These are phyloP conservation scores for Cydia amplana DNA, from an alignment of 1,140 invertebrate genomes.

Conservation along the genomic window DNA sequence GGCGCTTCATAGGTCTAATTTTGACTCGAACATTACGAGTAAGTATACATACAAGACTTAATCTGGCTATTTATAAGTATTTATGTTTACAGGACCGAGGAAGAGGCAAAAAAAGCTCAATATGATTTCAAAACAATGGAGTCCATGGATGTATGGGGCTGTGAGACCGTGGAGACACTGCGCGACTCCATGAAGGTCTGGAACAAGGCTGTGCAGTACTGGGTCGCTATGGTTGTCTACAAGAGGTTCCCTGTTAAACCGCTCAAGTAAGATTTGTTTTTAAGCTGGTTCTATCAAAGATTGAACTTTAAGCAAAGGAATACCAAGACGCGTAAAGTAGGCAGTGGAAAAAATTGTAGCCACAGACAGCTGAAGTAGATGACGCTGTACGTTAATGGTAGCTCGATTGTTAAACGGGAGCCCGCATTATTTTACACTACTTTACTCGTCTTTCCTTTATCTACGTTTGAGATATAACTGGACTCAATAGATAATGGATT, in stretches of 20 bases:
- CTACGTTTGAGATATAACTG: too few species aligned
- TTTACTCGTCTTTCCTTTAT: too few species aligned
- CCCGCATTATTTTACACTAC: too few species aligned
- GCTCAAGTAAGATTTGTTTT: slow-evolving; percentile 77
- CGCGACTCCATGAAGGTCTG: slow-evolving; percentile 93
- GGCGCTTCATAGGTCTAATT: too few species aligned
- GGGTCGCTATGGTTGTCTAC: slow-evolving; percentile 94
- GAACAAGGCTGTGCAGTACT: slow-evolving; percentile 98
- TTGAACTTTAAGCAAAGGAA: background rate
- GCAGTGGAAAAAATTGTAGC: too few species aligned
- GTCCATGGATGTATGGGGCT: slow-evolving; percentile 89
- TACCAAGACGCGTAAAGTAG: too few species aligned
- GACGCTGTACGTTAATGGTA: too few species aligned
- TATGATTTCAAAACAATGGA: slow-evolving; percentile 92
- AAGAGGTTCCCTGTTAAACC: slow-evolving; percentile 88
- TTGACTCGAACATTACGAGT: too few species aligned
- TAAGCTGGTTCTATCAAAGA: background rate
- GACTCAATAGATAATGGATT: too few species aligned
- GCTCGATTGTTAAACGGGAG: too few species aligned
- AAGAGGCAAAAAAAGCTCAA: slow-evolving; percentile 78
- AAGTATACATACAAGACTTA: too few species aligned
- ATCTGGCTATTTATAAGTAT: background rate
- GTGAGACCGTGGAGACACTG: slow-evolving; percentile 88
- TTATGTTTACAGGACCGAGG: slow-evolving; percentile 56
- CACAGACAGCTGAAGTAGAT: too few species aligned